These are phyloP conservation scores for Cartodere bifasciata DNA, from an alignment of 2,888 invertebrate species.

Conservation along the genomic window DNA sequence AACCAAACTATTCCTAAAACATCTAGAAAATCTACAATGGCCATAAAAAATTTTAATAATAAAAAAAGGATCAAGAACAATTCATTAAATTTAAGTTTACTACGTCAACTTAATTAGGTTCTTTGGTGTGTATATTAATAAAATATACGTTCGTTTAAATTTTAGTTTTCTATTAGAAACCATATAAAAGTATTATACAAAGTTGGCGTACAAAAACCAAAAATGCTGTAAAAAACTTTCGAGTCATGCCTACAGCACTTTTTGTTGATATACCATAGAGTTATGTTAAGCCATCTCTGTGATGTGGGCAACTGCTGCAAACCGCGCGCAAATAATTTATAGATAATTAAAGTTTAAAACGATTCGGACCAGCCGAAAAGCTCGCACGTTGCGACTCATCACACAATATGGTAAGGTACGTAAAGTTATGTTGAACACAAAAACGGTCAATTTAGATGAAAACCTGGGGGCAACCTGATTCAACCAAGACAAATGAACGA, in stretches of 20 bases:
- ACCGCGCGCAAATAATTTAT: constrained; percentile 12
- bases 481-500: no score
- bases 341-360: constrained; percentile 9
- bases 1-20: background rate
- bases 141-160: constrained; percentile 33
- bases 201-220: constrained; percentile 28
- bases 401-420: constrained; percentile 32
- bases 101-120: constrained; percentile 26
- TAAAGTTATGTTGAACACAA: constrained; percentile 35
- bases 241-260: constrained; percentile 19
- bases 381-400: constrained; percentile 31
- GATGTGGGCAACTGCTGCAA: constrained; percentile 29
- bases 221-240: constrained; percentile 22
- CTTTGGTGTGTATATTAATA: constrained; percentile 35
- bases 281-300: constrained; percentile 28
- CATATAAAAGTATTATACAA: constrained; percentile 32
- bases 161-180: constrained; percentile 35
- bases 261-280: constrained; percentile 27
- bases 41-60: constrained; percentile 3
- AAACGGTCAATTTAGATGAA: constrained; percentile 31
- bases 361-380: constrained; percentile 28
- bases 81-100: constrained; percentile 7
- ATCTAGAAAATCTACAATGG: background rate
- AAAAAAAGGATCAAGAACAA: constrained; percentile 7
- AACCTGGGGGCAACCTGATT: no score